These are phyloP conservation scores for Fabriciana adippe DNA, from an alignment of 2,888 invertebrate species.

Conservation along the genomic window DNA sequence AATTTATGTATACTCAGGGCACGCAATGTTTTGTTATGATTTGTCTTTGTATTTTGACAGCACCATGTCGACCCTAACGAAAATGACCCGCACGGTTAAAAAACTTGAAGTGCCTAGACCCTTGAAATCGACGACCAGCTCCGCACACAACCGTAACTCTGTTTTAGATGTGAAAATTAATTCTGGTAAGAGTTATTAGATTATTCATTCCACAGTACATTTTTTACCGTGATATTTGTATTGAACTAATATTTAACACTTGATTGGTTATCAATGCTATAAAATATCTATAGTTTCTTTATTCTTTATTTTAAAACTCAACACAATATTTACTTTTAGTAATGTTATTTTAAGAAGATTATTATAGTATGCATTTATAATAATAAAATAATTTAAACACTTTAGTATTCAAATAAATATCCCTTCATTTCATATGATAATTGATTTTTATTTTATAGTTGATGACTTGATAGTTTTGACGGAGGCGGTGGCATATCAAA, in stretches of 20 bases:
- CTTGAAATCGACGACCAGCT: slow-evolving; percentile 84
- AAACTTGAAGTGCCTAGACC: slow-evolving; percentile 89
- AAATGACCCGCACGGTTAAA: slow-evolving; percentile 87
- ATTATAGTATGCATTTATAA: no score
- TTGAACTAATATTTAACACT: no score
- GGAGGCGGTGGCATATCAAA: slow-evolving; percentile 89
- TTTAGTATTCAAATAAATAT: no score
- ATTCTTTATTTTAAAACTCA: no score
- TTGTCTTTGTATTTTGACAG: slow-evolving; percentile 53
- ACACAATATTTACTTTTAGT: no score
- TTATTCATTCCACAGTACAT: neutral
- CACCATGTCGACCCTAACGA: slow-evolving; percentile 83
- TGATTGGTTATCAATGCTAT: no score
- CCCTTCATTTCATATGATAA: slow-evolving; percentile 4
- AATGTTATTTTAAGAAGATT: no score
- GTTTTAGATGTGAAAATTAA: slow-evolving; percentile 79
- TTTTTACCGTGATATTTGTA: neutral
- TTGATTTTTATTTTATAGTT: slow-evolving; percentile 75
- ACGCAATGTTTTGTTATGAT: slow-evolving; percentile 33
- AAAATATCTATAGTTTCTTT: no score
- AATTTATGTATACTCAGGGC: slow-evolving; percentile 9
- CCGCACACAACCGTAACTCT: slow-evolving; percentile 78
- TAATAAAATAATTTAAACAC: slow-evolving; percentile 4
- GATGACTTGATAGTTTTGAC: slow-evolving; percentile 92
- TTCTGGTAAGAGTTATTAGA: slow-evolving; percentile 66